phyloP scores from a whole-genome alignment of 2,888 invertebrate species.

The Dicranocentrus wangi region DNA sequence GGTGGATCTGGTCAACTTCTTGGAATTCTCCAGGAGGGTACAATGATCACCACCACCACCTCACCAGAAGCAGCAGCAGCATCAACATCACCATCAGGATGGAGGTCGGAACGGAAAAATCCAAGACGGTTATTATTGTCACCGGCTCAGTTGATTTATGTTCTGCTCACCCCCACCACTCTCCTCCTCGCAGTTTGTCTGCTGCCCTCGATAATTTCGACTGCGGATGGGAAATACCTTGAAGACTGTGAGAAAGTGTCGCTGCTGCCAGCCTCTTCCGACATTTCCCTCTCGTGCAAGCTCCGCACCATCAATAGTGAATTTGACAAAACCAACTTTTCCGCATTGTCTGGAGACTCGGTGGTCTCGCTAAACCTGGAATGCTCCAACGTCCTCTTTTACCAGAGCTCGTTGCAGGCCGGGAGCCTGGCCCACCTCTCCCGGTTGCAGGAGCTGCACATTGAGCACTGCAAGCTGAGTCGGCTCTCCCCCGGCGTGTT shows the following conservation, averaged over 20 bases:
- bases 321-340: slow-evolving; percentile 89
- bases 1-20: slow-evolving; percentile 36
- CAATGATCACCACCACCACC: slow-evolving; percentile 18
- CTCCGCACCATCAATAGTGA: slow-evolving; percentile 90
- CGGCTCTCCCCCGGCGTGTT: slow-evolving; percentile 87
- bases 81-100: slow-evolving; percentile 11
- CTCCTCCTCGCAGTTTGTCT: slow-evolving; percentile 30
- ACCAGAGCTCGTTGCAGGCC: slow-evolving; percentile 82
- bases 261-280: slow-evolving; percentile 75
- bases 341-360: slow-evolving; percentile 79
- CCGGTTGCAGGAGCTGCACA: slow-evolving; percentile 85
- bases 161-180: slow-evolving; percentile 15
- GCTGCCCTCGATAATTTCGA: not conserved
- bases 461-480: slow-evolving; percentile 90
- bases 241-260: slow-evolving; percentile 67
- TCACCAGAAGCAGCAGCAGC: slow-evolving; percentile 10
- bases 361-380: slow-evolving; percentile 86
- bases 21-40: slow-evolving; percentile 44
- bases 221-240: slow-evolving; percentile 65
- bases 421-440: slow-evolving; percentile 85
- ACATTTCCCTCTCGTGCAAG: slow-evolving; percentile 86
- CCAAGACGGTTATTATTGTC: slow-evolving; percentile 58
- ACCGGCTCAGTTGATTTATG: slow-evolving; percentile 65
- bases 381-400: slow-evolving; percentile 87
- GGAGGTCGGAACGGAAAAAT: slow-evolving; percentile 38